Conservation (phyloP, 1,140 invertebrate species). For the Lamellibrachia luymesi region DNA sequence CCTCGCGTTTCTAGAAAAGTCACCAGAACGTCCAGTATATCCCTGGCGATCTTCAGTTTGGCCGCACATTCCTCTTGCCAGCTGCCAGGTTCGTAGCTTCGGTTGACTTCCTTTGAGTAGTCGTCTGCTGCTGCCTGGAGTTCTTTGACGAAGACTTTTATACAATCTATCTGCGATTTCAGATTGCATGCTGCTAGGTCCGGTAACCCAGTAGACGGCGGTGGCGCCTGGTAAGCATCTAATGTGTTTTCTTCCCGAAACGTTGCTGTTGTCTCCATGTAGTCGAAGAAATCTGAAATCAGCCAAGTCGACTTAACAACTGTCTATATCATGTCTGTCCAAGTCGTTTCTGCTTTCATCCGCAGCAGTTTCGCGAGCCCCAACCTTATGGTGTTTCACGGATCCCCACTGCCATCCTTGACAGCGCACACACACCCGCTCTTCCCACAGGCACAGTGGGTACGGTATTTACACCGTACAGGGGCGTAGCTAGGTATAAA, state of each 20-base stretch:
- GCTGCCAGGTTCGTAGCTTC: neutral
- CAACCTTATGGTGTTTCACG: no score
- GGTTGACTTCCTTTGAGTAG: neutral
- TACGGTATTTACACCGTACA: no score
- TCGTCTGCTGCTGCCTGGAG: neutral
- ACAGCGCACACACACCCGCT: no score
- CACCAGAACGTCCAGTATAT: neutral
- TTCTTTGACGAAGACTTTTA: neutral
- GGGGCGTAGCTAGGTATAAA: no score
- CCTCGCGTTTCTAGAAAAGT: neutral
- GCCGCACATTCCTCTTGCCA: neutral
- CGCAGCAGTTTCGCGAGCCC: no score
- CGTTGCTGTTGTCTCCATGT: neutral
- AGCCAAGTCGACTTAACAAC: neutral
- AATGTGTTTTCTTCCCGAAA: neutral
- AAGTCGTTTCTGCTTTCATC: no score
- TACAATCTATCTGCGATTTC: neutral
- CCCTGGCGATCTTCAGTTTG: neutral
- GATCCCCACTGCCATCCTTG: no score
- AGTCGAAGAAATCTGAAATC: neutral
- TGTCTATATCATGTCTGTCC: no score
- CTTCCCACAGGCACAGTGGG: no score
- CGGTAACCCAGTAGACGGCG: neutral
- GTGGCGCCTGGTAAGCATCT: neutral
- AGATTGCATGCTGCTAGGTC: neutral